Base-by-base conservation (phyloP, 2,113 vertebrate genomes). In the Recurvirostra avosetta region DNA sequence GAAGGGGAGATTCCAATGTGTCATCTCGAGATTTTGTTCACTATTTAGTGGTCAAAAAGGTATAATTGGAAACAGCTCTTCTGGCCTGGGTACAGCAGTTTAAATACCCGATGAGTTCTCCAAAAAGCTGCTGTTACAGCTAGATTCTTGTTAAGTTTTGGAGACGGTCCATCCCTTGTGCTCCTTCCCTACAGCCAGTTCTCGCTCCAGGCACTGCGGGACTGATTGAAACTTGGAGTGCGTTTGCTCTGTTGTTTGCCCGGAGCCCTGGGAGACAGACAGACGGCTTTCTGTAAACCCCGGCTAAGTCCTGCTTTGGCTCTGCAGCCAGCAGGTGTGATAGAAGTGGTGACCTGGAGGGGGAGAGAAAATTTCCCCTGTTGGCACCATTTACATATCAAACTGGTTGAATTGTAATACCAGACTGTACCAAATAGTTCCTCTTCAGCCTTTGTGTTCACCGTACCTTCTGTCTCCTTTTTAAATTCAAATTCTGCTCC, bases 111-210 rank as follows among this genome's bases (percentile, higher is more conserved):
- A 2, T 4, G 45, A 49, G 3, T 59, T 59, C 32, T 18, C 40
- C 9, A 13, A 13, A 9, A 30, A 38, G 36, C 65, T 50, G 15
- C 15, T 55, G 21, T n/a, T n/a, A 7, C 15, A 38, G 11, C 13
- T 38, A 0, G 36, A 8, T 50, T 62, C 19, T 19, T 21, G 6
- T 13, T 6, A 5, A 6, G 5, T 15, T 86, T 40, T 59, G 38
- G 26, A 34, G 43, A 8, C 20, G 38, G 9, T 40, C 17, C 3
- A 1, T 49, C 32, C 18, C 25, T 50, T 0, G 0, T 21, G 55
- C 47, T 43, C 25, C 18, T 56, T 20, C 32, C 55, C 36, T 63
- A 26, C 43, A 49, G 70, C 29, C 30, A 11, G 0, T 40, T 56
- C 41, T 52, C 0, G 0, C 59, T 55, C 36, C 26, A 8, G 67